Evolutionary conservation across 1,140 invertebrate species (phyloP), one percentile per base, ranked within the genome.

Genomic region (Phenacoccus solenopsis): DNA sequence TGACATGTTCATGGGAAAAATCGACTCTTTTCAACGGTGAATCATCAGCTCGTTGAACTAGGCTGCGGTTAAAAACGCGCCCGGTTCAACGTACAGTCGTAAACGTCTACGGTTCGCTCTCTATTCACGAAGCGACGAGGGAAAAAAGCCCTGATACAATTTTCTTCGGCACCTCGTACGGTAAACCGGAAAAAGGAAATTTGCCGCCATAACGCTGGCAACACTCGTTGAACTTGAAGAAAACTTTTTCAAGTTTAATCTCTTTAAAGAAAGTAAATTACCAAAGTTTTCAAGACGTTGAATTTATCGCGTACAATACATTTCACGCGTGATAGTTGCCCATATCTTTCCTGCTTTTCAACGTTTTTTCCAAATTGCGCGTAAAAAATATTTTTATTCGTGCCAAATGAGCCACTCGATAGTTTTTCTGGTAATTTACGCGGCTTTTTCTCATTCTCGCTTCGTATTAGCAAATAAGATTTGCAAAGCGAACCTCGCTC

Each of bases 231-330:
- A 64, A 64, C 59, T 64, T 64, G 59, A 64, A 64, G 22, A 64
- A 9, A 64, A 64, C 59, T 64, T 64, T 64, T 64, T 64, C 59
- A 64, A 64, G 59, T 64, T 64, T 64, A 64, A 64, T 64, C 59
- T 64, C 59, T 64, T 64, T 64, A 64, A 3, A 27, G 59, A 64
- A 64, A 27, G 59, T 64, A 64, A 64, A 64, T 64, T 64, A 64
- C 59, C 20, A 64, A 64, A 64, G 22, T 64, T 64, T 64, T 64
- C 59, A 64, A 64, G 59, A 64, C 59, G 59, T 64, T 27, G 59
- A 64, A 64, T 64, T 64, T 64, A 64, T 64, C 59, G 59, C 22
- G 22, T 22, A 27, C 22, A 64, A 64, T 64, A 64, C 59, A 64
- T 24, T 64, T 64, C 25, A 24, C 22, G 59, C 22, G 59, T 64